Conservation (phyloP, 2,113 vertebrate genomes). For the Anolis carolinensis region DNA sequence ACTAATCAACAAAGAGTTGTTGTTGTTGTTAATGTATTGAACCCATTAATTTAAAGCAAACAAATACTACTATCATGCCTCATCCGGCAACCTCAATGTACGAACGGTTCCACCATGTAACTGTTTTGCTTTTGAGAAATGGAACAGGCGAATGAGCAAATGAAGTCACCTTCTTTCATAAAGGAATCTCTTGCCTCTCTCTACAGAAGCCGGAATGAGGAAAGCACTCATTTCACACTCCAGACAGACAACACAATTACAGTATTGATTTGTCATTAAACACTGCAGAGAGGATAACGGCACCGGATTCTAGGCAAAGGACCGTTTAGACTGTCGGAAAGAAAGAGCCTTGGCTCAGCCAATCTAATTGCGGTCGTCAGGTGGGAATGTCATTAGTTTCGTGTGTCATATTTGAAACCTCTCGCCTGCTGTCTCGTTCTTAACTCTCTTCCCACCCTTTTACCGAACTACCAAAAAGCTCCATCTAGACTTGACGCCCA, state of each 20-base stretch:
- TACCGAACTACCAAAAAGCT: slow-evolving; percentile 15
- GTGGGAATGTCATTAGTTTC: not conserved
- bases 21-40: no score
- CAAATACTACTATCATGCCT: not conserved
- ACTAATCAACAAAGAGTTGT: no score
- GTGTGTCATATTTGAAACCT: not conserved
- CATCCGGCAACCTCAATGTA: not conserved
- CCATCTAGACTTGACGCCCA: slow-evolving; percentile 37
- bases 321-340: not conserved
- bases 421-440: not conserved
- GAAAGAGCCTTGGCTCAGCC: not conserved
- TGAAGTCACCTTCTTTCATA: slow-evolving; percentile 6
- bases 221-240: not conserved
- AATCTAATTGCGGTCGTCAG: accelerated
- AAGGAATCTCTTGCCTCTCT: slow-evolving; percentile 13
- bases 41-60: not conserved
- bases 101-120: not conserved
- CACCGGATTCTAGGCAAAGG: slow-evolving; percentile 3
- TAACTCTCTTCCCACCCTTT: not conserved
- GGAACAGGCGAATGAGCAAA: not conserved
- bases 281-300: slow-evolving; percentile 3
- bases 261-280: slow-evolving; percentile 35
- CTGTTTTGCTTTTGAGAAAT: not conserved
- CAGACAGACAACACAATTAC: slow-evolving; percentile 23
- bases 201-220: slow-evolving; percentile 12